phyloP scores from a whole-genome alignment of 2,888 invertebrate species.

The Luffia ferchaultella region DNA sequence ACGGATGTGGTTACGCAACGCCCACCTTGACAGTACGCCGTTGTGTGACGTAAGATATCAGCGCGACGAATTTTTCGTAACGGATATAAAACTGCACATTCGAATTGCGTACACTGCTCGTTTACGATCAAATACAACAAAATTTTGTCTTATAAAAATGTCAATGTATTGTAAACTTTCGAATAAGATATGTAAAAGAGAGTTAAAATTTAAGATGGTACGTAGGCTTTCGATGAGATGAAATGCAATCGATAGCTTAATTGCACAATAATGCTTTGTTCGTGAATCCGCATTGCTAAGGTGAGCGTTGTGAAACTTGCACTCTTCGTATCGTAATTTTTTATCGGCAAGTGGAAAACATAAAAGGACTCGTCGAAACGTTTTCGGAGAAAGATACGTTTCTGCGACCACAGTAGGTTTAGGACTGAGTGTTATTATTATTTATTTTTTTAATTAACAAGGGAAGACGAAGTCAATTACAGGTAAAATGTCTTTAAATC shows the following conservation, averaged over 20 bases:
- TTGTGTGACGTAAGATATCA: slow-evolving; percentile 34
- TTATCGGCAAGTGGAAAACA: not conserved
- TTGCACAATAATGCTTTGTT: slow-evolving; percentile 57
- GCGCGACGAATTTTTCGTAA: slow-evolving; percentile 21
- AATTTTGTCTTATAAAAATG: not conserved
- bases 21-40: slow-evolving; percentile 53
- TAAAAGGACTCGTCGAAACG: not conserved
- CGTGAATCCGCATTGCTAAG: slow-evolving; percentile 13
- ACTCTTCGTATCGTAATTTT: not conserved
- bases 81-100: slow-evolving; percentile 19
- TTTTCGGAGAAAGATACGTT: not conserved
- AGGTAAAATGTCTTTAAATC: too few species aligned
- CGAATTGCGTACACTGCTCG: not conserved
- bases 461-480: too few species aligned
- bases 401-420: too few species aligned
- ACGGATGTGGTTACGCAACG: slow-evolving; percentile 50
- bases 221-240: slow-evolving; percentile 35
- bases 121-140: not conserved
- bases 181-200: not conserved
- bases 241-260: slow-evolving; percentile 50
- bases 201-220: not conserved
- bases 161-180: not conserved
- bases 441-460: too few species aligned
- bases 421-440: too few species aligned
- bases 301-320: slow-evolving; percentile 2